These are phyloP conservation scores for Phaethornis superciliosus DNA, from an alignment of 2,113 vertebrate genomes.

Conservation along the genomic window DNA sequence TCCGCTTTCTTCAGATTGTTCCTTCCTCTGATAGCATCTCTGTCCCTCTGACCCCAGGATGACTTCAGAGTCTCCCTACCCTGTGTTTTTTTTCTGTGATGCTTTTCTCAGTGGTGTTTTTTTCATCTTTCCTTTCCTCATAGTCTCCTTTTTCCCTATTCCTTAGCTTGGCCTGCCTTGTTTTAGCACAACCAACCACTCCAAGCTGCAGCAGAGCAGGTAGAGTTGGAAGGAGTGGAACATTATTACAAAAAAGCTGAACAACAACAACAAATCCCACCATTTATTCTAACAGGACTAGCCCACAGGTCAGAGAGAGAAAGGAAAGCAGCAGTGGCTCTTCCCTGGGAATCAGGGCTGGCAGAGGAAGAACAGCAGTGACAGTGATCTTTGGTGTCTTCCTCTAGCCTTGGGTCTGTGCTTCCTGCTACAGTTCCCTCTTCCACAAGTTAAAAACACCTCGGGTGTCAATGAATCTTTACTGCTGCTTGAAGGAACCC, in stretches of 20 bases:
- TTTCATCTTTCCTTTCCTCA: neutral
- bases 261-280: neutral
- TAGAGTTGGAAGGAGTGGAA: neutral
- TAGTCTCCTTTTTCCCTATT: neutral
- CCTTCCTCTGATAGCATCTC: neutral
- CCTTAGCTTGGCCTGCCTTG: neutral
- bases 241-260: rapidly evolving
- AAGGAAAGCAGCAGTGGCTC: neutral
- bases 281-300: neutral
- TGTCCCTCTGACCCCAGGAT: neutral
- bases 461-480: neutral
- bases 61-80: neutral
- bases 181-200: neutral
- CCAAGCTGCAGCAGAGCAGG: neutral
- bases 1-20: neutral
- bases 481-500: neutral
- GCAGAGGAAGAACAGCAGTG: neutral
- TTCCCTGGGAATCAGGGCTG: neutral
- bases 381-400: neutral
- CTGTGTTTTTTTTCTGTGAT: neutral
- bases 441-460: neutral
- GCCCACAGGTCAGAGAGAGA: neutral
- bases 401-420: rapidly evolving
- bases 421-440: neutral
- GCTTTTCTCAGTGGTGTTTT: neutral